Conservation (phyloP, 1,140 invertebrate species). For the Listronotus bonariensis region DNA sequence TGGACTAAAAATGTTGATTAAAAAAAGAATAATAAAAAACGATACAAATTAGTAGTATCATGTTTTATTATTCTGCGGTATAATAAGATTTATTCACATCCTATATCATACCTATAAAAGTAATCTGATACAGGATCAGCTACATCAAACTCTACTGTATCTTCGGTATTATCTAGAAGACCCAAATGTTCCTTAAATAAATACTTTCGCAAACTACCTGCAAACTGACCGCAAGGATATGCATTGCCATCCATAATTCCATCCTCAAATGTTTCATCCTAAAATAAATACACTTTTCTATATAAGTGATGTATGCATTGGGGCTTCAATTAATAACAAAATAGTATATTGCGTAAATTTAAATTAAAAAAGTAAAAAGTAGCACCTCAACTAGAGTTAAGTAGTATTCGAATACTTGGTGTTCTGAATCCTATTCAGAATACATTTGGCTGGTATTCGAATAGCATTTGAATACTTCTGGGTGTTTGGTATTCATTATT, state of each 20-base stretch:
- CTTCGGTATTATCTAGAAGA: constrained; percentile 60
- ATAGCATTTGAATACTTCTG: too few relatives aligned
- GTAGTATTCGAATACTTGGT: too few relatives aligned
- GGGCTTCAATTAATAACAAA: too few relatives aligned
- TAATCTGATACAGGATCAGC: constrained; percentile 74
- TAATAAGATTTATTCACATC: background rate
- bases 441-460: too few relatives aligned
- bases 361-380: background rate
- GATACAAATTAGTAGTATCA: too few relatives aligned
- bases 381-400: too few relatives aligned
- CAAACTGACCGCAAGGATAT: constrained; percentile 83
- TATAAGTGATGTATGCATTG: too few relatives aligned
- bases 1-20: too few relatives aligned
- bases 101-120: constrained; percentile 65
- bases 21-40: too few relatives aligned
- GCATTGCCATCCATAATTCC: constrained; percentile 79
- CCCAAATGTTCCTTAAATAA: constrained; percentile 90
- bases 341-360: background rate
- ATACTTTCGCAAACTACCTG: constrained; percentile 78
- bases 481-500: too few relatives aligned
- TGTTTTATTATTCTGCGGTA: too few relatives aligned
- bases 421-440: too few relatives aligned
- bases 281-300: constrained; percentile 37
- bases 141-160: constrained; percentile 61
- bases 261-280: constrained; percentile 82